Conservation (phyloP, 1,140 invertebrate genomes). For the Matsumurasca onukii region DNA sequence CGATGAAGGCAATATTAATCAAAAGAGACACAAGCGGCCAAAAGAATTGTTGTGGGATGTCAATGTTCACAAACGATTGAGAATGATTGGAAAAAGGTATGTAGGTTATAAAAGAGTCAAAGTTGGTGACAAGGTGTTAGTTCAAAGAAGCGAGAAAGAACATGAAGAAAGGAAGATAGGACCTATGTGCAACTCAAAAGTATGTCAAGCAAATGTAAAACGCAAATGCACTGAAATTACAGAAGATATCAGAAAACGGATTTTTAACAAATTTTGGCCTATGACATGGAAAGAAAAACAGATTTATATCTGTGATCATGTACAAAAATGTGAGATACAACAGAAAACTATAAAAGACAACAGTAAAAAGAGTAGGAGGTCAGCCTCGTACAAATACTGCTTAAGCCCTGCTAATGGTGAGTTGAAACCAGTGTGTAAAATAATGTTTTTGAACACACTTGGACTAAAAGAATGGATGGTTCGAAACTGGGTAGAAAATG, state of each 20-base stretch:
- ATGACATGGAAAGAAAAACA: constrained; percentile 18
- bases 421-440: constrained; percentile 32
- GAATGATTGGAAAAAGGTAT: constrained; percentile 30
- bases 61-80: constrained; percentile 22
- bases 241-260: neutral
- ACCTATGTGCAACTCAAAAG: constrained; percentile 20
- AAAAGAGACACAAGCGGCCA: constrained; percentile 20
- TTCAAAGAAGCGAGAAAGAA: constrained; percentile 22
- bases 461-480: constrained; percentile 34
- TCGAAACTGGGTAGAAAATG: constrained; percentile 29
- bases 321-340: constrained; percentile 14
- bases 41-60: constrained; percentile 26
- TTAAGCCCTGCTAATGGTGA: constrained; percentile 20
- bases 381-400: constrained; percentile 22
- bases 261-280: constrained; percentile 17
- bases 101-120: constrained; percentile 30
- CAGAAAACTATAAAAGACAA: constrained; percentile 15
- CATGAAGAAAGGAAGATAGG: constrained; percentile 26
- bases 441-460: constrained; percentile 33
- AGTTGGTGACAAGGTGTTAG: constrained; percentile 9
- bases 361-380: constrained; percentile 22
- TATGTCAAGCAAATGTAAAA: constrained; percentile 24
- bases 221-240: constrained; percentile 20
- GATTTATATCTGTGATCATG: constrained; percentile 28
- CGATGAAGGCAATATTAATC: neutral